Evolutionary conservation across 2,113 vertebrate genomes (phyloP).

Genomic region (Podarcis raffonei): DNA sequence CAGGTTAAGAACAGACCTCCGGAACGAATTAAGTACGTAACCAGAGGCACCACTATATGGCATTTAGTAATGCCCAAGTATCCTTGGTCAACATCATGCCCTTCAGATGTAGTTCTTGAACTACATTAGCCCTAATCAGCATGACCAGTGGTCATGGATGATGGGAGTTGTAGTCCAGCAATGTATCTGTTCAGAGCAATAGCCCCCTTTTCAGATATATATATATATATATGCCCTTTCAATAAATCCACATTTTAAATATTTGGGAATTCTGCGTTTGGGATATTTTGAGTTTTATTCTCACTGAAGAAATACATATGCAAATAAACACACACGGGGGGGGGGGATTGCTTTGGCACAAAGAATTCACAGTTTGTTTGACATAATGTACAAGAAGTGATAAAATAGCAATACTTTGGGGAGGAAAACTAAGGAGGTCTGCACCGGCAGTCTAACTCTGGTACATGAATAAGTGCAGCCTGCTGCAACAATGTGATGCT

Average conservation of each 20-base stretch:
- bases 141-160: too few species aligned
- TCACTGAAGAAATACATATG: neutral
- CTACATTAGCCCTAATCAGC: too few species aligned
- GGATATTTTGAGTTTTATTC: too few species aligned
- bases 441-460: neutral
- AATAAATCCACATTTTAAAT: neutral
- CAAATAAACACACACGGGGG: neutral
- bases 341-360: neutral
- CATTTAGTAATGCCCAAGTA: neutral
- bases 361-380: neutral
- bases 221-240: too few species aligned
- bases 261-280: neutral
- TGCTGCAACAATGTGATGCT: too few species aligned
- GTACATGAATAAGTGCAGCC: neutral
- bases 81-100: too few species aligned
- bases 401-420: neutral
- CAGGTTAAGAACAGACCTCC: too few species aligned
- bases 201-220: too few species aligned
- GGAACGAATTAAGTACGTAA: too few species aligned
- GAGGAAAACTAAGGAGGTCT: neutral
- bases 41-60: too few species aligned
- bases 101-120: too few species aligned
- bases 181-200: neutral
- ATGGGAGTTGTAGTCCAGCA: too few species aligned
- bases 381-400: neutral